A percentile compares a stretch with the other conserved stretches of the same genome.
Evolutionary conservation across 2,797 vertebrate genomes (phyloP).

Genomic region (Myioborus melanocephalus): DNA sequence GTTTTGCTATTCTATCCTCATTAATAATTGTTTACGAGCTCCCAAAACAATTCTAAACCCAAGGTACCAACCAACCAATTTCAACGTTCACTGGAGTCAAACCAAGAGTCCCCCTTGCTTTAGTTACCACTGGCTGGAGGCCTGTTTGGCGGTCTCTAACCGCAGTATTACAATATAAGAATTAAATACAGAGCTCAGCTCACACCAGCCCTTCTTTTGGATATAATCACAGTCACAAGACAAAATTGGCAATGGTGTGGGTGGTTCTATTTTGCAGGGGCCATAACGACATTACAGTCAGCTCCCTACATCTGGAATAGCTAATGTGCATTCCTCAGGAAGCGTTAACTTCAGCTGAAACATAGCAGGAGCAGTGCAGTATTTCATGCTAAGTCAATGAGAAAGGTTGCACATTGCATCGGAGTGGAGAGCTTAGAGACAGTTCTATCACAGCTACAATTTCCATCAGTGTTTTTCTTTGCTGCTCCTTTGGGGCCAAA

Average conservation of each 20-base stretch:
- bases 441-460: not conserved
- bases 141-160: slow-evolving; percentile 36
- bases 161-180: slow-evolving; percentile 61
- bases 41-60: not conserved
- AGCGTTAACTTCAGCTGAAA: slow-evolving; percentile 31
- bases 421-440: not conserved
- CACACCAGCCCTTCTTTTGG: slow-evolving; percentile 48
- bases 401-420: not conserved
- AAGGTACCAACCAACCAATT: not conserved
- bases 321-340: slow-evolving; percentile 47
- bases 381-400: not conserved
- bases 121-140: slow-evolving; percentile 1
- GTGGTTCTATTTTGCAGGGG: slow-evolving; percentile 61
- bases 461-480: not conserved
- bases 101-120: not conserved
- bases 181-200: slow-evolving; percentile 57
- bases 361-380: not conserved
- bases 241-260: slow-evolving; percentile 50
- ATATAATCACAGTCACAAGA: slow-evolving; percentile 65
- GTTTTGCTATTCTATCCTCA: not conserved
- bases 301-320: slow-evolving; percentile 60
- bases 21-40: slow-evolving; percentile 32
- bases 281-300: slow-evolving; percentile 7
- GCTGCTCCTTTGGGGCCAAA: not conserved
- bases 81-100: not conserved